Evolutionary conservation across 2,888 invertebrate species (phyloP), one percentile per base, ranked within the genome.

Genomic region (Heliconius erato): DNA sequence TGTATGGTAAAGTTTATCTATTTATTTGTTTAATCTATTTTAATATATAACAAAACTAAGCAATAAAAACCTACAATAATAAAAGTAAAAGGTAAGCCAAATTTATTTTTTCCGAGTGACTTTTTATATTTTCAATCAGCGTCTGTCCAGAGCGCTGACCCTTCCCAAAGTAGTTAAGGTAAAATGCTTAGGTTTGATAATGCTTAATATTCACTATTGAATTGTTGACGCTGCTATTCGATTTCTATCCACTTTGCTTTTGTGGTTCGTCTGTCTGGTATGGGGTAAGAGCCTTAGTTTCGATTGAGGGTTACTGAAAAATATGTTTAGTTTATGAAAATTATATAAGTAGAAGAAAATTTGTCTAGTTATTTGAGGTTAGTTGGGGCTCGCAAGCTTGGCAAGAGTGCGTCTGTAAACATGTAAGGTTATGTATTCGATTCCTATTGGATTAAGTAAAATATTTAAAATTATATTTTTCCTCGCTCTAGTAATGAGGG

Each of bases 221-320:
- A 82, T 80, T 79, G 80, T 81, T 83, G 84, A 83, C 81, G 79
- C 68, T 69, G 84, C 83, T 83, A 81, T 82, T 80, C 83, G 79
- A 83, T 81, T 81, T 84, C 84, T 81, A 82, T 71, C 79, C 79
- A 81, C 82, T 83, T 84, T 74, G 77, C 84, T 78, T 80, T 79
- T 84, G 83, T 78, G 83, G 84, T 83, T 74, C 49, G 76, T 79
- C 83, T 32, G 84, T 83, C 83, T 83, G 83, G 68, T 63, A 35
- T 65, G 68, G 68, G 19, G 23, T 65, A 16, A 68, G 54, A 68
- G 68, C 68, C 71, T 71, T 71, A 71, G 40, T 40, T 26, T 44
- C 2, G 23, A n/a, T 11, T 40, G 12, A 14, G 2, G n/a, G n/a
- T 40, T 71, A 1, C n/a, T 63, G 11, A n/a, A 63, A 63, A 63